Conservation (phyloP, 2,113 vertebrate genomes). For the Hydrochoerus hydrochaeris region DNA sequence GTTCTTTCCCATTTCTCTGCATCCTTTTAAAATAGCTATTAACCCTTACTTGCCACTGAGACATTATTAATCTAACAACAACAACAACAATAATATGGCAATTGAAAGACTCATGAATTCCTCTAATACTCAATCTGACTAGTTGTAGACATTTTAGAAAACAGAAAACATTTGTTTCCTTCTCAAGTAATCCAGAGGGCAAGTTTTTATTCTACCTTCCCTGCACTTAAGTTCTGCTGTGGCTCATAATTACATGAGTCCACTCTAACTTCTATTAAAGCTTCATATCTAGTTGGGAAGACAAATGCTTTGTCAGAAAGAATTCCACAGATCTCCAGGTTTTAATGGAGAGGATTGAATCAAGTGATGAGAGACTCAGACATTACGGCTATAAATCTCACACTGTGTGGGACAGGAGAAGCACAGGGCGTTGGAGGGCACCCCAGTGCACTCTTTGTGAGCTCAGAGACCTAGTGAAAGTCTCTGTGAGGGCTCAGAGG, state of each 20-base stretch:
- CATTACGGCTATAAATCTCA: background rate
- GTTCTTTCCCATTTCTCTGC: constrained; percentile 62
- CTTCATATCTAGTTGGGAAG: background rate
- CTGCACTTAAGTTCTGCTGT: background rate
- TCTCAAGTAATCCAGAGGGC: constrained; percentile 14
- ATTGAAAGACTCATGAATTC: constrained; percentile 29
- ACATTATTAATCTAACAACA: constrained; percentile 38
- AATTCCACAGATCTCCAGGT: background rate
- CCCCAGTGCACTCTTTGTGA: background rate
- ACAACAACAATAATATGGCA: background rate
- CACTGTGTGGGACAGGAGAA: too few species aligned
- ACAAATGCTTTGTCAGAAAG: background rate
- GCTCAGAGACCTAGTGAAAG: background rate
- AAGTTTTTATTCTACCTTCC: background rate
- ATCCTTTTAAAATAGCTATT: constrained; percentile 68
- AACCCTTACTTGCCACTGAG: constrained; percentile 69
- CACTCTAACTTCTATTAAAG: background rate
- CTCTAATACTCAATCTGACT: background rate
- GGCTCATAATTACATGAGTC: background rate
- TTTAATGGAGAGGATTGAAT: background rate
- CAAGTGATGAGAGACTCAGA: background rate
- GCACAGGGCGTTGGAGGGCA: background rate
- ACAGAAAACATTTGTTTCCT: constrained; percentile 14
- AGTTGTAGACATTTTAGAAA: background rate
- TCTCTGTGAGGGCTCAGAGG: background rate